Percentiles rank a stretch among this genome's conserved stretches.
These are phyloP conservation scores for Cremastinae sp. DNA, from an alignment of 2,888 invertebrate species.

Conservation along the genomic window DNA sequence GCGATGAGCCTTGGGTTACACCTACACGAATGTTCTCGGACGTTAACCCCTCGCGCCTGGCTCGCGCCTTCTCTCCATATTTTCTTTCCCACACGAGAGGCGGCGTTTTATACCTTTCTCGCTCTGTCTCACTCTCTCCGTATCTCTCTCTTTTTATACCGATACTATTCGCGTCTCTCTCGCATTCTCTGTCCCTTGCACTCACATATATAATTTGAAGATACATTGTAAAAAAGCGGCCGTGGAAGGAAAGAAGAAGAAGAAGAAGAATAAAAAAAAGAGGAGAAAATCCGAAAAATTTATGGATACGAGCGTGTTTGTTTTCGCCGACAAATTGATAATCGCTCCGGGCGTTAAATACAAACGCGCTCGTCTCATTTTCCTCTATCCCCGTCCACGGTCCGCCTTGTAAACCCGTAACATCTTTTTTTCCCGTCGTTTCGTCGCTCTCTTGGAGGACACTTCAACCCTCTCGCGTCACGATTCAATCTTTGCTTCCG, in stretches of 20 bases:
- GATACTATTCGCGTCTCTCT: slow-evolving; percentile 46
- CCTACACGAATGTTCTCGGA: slow-evolving; percentile 50
- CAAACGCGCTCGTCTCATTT: slow-evolving; percentile 19
- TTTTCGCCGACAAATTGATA: slow-evolving; percentile 39
- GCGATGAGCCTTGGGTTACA: slow-evolving; percentile 53
- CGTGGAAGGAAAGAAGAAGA: neutral
- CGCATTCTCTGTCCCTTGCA: slow-evolving; percentile 47
- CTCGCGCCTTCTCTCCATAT: slow-evolving; percentile 47
- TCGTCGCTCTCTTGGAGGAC: neutral
- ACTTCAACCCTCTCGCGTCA: too few relatives aligned
- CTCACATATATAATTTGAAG: slow-evolving; percentile 42
- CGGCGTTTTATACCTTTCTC: slow-evolving; percentile 22
- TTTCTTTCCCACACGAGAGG: slow-evolving; percentile 51
- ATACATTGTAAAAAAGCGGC: slow-evolving; percentile 23
- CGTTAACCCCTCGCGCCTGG: slow-evolving; percentile 48
- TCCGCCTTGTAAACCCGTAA: neutral
- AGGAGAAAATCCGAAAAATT: slow-evolving; percentile 9
- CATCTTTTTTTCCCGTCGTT: neutral
- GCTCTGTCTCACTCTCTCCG: slow-evolving; percentile 19
- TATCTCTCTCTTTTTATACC: slow-evolving; percentile 36
- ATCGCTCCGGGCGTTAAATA: slow-evolving; percentile 30
- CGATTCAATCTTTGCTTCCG: too few relatives aligned
- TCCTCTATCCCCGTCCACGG: neutral
- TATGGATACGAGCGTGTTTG: slow-evolving; percentile 10
- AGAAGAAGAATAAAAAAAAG: neutral